Percentiles rank a stretch among this genome's conserved stretches.
phyloP scores from a whole-genome alignment of 2,113 vertebrate species.

The Hippocampus mohnikei region DNA sequence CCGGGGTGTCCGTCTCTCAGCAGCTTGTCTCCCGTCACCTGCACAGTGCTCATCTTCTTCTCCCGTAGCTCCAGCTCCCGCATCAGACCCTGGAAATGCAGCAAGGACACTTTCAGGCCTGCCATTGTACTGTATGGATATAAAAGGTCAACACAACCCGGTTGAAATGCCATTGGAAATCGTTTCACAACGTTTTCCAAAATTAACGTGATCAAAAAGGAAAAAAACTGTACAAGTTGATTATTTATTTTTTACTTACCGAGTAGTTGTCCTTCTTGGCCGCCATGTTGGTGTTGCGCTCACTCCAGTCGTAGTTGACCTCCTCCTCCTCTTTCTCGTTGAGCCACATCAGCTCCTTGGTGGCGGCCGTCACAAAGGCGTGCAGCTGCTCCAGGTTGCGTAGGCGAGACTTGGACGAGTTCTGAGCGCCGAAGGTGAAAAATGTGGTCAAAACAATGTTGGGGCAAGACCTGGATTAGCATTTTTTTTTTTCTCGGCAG shows the following conservation, averaged over 20 bases:
- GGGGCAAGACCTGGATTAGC: too few relatives aligned
- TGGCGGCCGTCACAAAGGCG: slow-evolving; percentile 80
- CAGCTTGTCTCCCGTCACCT: slow-evolving; percentile 80
- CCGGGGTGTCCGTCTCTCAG: slow-evolving; percentile 85
- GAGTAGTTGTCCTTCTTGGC: slow-evolving; percentile 94
- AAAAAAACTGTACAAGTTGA: too few relatives aligned
- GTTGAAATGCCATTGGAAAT: too few relatives aligned
- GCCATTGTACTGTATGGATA: neutral
- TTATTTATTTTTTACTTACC: slow-evolving; percentile 56
- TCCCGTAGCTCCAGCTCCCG: slow-evolving; percentile 87
- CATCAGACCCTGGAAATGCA: slow-evolving; percentile 82
- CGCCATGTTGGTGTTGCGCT: slow-evolving; percentile 82
- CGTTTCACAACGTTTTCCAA: too few relatives aligned
- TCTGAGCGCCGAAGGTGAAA: slow-evolving; percentile 60
- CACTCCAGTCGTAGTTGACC: slow-evolving; percentile 91
- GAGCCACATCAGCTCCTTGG: slow-evolving; percentile 94
- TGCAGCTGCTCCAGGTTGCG: slow-evolving; percentile 82
- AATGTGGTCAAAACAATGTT: neutral
- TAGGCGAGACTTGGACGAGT: slow-evolving; percentile 80
- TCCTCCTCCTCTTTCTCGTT: slow-evolving; percentile 94
- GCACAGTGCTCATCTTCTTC: slow-evolving; percentile 80
- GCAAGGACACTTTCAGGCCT: neutral
- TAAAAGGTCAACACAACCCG: neutral
- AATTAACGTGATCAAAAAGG: too few relatives aligned
- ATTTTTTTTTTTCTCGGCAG: too few relatives aligned